These are phyloP conservation scores for Mesorhabditis sp. DNA, from an alignment of 2,888 invertebrate genomes.

Conservation along the genomic window DNA sequence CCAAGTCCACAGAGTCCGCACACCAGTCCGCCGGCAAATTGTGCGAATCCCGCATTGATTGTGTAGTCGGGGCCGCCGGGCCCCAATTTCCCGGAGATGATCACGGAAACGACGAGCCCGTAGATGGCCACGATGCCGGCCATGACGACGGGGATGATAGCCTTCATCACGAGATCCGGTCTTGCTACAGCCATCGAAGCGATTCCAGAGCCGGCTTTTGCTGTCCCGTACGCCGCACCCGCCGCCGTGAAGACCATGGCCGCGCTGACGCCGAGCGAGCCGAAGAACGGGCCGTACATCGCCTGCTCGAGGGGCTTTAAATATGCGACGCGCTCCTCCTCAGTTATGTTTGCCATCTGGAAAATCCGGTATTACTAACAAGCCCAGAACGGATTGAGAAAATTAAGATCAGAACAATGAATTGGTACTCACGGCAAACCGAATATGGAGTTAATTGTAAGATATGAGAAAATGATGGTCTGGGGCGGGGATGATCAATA, in stretches of 20 bases:
- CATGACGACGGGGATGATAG: conserved; percentile 98
- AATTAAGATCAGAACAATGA: no score
- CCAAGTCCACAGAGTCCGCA: conserved; percentile 55
- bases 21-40: conserved; percentile 78
- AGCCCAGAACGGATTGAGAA: no score
- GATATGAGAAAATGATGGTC: no score
- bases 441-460: no score
- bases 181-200: conserved; percentile 99
- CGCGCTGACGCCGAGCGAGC: conserved; percentile 98
- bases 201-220: conserved; percentile 98
- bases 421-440: no score
- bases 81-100: conserved; percentile 76
- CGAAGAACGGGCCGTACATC: conserved; percentile 93
- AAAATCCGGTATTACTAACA: no score
- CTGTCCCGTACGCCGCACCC: conserved; percentile 79
- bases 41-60: conserved; percentile 75
- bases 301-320: conserved; percentile 33
- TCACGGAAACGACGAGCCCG: conserved; percentile 95
- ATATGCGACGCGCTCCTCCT: no score
- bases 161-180: conserved; percentile 99
- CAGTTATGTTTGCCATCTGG: no score
- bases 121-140: conserved; percentile 99
- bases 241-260: conserved; percentile 85
- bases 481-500: no score
- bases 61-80: conserved; percentile 49